Evolutionary conservation across 1,140 invertebrate genomes (phyloP), one percentile per base, ranked within the genome.

Genomic region (Drosophila baimaii): DNA sequence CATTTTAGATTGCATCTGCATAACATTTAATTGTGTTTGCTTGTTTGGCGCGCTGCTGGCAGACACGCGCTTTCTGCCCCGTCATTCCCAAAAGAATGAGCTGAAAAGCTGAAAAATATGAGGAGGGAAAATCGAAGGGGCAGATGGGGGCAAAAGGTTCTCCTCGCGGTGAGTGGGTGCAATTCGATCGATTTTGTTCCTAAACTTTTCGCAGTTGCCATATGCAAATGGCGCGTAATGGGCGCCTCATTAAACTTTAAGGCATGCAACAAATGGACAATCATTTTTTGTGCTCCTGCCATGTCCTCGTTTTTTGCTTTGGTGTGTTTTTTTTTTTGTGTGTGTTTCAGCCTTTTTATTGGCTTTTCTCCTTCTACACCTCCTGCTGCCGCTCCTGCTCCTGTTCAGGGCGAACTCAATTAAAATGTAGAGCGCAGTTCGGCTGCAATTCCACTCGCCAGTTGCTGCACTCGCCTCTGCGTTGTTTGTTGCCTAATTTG

Each of bases 11-110:
- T 90, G 85, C 85, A 90, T 90, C 85, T 90, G 85, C 85, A 90
- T 90, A 90, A 90, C 81, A 90, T 90, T 90, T 90, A 90, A 90
- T 90, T 90, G 85, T 90, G 85, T 89, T 90, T 89, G 84, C 84
- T 77, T 89, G 84, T 89, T 63, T 57, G 49, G 64, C 51, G 35
- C n/a, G n/a, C n/a, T n/a, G n/a, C 59, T 75, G 74, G 49, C 79
- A 78, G 83, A 66, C 86, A 89, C 80, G 79, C 79, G 81, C 79
- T 88, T 88, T 88, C 64, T 83, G 83, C 84, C 80, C 70, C 82
- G 83, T 88, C 84, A 88, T 88, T 80, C 79, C 65, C 43, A 62
- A 68, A 75, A 79, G 81, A 85, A 75, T 59, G 41, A 70, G 69
- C 61, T 41, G 25, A 65, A 70, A 76, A 82, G 62, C 69, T 55